Conservation (phyloP, 2,113 vertebrate species). For the Acanthisitta chloris region DNA sequence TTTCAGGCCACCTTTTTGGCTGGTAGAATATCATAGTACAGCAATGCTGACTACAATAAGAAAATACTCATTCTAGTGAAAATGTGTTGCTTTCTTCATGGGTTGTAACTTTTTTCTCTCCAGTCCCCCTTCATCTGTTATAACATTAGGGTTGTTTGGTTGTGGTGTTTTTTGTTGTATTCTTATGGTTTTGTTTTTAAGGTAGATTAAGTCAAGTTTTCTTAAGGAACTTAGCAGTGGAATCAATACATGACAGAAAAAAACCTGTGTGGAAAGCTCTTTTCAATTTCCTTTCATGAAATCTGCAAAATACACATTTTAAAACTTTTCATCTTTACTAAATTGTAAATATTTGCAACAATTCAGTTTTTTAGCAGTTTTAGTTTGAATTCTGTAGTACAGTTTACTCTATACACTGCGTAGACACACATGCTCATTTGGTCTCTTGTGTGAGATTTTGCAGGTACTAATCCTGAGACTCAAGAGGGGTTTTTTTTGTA, state of each 20-base stretch:
- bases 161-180: background rate
- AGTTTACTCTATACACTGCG: background rate
- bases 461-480: background rate
- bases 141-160: background rate
- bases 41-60: background rate
- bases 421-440: background rate
- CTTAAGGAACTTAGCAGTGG: background rate
- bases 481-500: fast-evolving
- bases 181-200: background rate
- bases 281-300: background rate
- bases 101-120: background rate
- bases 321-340: background rate
- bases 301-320: background rate
- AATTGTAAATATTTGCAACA: background rate
- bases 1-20: background rate
- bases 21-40: background rate
- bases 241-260: background rate
- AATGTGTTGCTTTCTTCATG: background rate
- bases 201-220: background rate
- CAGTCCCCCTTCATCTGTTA: background rate
- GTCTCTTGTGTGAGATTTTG: background rate
- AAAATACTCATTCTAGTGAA: background rate
- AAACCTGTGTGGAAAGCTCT: background rate
- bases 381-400: background rate
- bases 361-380: background rate